phyloP scores from a whole-genome alignment of 2,113 vertebrate genomes.

The Gallinago jamesoni region DNA sequence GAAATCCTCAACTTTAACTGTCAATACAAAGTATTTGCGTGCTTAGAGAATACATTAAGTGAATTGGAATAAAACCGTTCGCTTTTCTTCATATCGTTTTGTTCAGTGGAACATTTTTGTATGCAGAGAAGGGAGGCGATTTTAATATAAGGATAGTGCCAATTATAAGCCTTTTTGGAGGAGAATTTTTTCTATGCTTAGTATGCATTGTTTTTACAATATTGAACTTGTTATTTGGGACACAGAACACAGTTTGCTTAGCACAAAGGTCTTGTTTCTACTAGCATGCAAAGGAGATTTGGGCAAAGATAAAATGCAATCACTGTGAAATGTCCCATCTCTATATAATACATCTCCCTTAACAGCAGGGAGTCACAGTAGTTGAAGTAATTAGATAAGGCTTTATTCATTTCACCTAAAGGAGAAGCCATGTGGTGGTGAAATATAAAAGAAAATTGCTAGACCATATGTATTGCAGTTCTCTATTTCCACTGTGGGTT shows the following conservation, averaged over 20 bases:
- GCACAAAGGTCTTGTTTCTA: neutral
- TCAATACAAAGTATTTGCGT: neutral
- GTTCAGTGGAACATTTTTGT: neutral
- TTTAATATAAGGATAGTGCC: neutral
- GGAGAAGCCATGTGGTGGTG: neutral
- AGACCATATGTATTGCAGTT: neutral
- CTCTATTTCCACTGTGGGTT: neutral
- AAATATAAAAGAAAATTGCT: constrained; percentile 14
- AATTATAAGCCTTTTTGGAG: neutral
- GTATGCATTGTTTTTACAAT: neutral
- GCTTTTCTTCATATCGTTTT: neutral
- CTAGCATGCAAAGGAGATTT: neutral
- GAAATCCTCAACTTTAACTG: neutral
- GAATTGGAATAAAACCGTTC: neutral
- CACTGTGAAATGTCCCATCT: neutral
- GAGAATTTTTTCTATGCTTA: neutral
- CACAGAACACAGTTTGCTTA: neutral
- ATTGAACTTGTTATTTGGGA: neutral
- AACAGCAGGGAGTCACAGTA: constrained; percentile 27
- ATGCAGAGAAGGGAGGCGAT: neutral
- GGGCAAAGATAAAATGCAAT: constrained; percentile 9
- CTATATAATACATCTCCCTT: neutral
- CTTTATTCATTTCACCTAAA: constrained; percentile 48
- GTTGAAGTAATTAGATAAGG: constrained; percentile 40
- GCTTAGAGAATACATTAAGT: neutral